Conservation (phyloP, 2,113 vertebrate species). For the Phylloscopus trochiloides region DNA sequence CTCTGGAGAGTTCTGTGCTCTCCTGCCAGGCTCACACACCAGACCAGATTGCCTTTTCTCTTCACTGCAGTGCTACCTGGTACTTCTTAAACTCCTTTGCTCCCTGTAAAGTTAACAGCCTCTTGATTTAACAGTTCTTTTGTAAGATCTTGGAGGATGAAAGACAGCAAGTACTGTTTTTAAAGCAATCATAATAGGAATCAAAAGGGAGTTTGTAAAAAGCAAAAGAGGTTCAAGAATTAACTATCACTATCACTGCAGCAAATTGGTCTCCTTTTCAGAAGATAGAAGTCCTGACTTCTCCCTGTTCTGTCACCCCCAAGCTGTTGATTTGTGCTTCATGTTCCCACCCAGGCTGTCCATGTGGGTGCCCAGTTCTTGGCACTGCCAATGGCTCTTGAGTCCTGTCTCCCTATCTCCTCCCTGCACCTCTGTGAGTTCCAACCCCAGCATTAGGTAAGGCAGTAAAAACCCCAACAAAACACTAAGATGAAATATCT, state of each 20-base stretch:
- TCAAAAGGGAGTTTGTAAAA: not conserved
- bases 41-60: not conserved
- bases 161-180: not conserved
- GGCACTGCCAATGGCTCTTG: not conserved
- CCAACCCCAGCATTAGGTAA: not conserved
- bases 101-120: not conserved
- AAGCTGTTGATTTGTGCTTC: not conserved
- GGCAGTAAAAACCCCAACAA: not conserved
- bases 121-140: not conserved
- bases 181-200: not conserved
- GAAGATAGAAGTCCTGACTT: not conserved
- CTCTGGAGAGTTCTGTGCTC: not conserved
- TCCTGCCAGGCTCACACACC: not conserved
- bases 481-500: not conserved
- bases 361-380: not conserved
- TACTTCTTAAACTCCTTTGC: not conserved
- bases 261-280: not conserved
- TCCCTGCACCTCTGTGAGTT: not conserved
- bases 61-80: not conserved
- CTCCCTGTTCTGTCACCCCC: not conserved
- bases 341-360: not conserved
- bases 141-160: not conserved
- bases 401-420: not conserved
- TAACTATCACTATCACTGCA: not conserved
- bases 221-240: not conserved